Evolutionary conservation across 37 sponge, comb jelly and placozoan species (phyloP), one percentile per base, ranked within the genome.

Genomic region (Haliclona indistincta): DNA sequence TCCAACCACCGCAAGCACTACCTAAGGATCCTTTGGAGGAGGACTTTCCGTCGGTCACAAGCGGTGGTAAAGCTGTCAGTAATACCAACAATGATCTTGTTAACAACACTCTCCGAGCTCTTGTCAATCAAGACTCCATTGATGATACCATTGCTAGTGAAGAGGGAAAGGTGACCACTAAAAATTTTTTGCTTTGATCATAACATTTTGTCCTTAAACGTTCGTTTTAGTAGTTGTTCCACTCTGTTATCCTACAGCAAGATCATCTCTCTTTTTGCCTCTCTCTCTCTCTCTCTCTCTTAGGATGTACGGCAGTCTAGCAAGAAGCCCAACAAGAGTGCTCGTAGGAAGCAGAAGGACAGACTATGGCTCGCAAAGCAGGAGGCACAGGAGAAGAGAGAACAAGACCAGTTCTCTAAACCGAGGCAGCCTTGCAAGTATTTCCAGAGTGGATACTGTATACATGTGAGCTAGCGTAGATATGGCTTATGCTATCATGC

Each of bases 401-500:
- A 58, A 20, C 60, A 8, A 25, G 26, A 58, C 6, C 60, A 8
- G 28, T 26, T 6, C 70, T 19, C 70, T 38, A 34, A 51, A 43
- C 38, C 70, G 4, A 67, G 41, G 26, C 67, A 55, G 25, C 79
- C 83, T 0, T 90, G 91, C 77, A 90, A 77, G 49, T 90, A 75
- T 38, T 85, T 62, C 58, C 52, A 81, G 35, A 70, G 67, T 71
- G 86, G 82, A 3, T 70, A 61, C 69, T 90, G 91, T 43, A 81
- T 75, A 51, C 47, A 83, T 43, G 91, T 90, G 37, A 85, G 91
- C n/a, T n/a, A n/a, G n/a, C n/a, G n/a, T n/a, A n/a, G n/a, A n/a
- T n/a, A n/a, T n/a, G n/a, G n/a, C n/a, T n/a, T n/a, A n/a, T n/a
- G n/a, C n/a, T n/a, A n/a, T n/a, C n/a, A n/a, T n/a, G n/a, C n/a